Evolutionary conservation across 1,140 invertebrate genomes (phyloP), one percentile per base, ranked within the genome.

Genomic region (Drosophila micromelanica): DNA sequence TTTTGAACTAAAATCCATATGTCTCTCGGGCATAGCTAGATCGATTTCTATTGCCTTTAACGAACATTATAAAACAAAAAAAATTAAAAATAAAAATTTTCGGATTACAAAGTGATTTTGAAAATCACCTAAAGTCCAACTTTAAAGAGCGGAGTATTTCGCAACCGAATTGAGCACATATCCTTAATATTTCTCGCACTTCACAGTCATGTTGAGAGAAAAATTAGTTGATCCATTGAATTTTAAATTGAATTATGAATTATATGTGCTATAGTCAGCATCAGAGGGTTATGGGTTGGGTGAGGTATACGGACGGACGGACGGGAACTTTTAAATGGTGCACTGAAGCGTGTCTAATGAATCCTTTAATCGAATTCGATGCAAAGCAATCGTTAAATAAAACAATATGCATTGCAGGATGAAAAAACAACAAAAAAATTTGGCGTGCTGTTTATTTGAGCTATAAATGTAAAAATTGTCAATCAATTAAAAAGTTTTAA

Each of bases 401-500:
- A 43, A 48, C 37, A 51, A 54, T 45, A 57, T 57, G 55, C 55
- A 43, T 20, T 12, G n/a, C 49, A 43, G 27, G 15, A 12, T 2
- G 6, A 38, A 61, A 32, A 23, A 23, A 23, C 1, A 17, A 17
- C 17, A 61, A 51, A 51, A 55, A 56, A 56, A 11, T 32, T 11
- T 54, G 11, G 32, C 32, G 8, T n/a, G 45, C 38, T 64, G 54
- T 57, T 72, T 49, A 45, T 49, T 57, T 72, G 30, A 65, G 48
- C 62, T 20, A 60, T 54, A 59, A 73, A 67, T 61, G 40, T 27
- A 15, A 68, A 72, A 85, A 78, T 85, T 69, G 78, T 87, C 67
- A 89, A 86, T 85, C 82, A 86, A 87, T 87, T 87, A 87, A 89
- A 86, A 87, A 82, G 82, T 87, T 87, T 73, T 54, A 78, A 78